These are phyloP conservation scores for Sitodiplosis mosellana DNA, from an alignment of 1,140 invertebrate species.

Conservation along the genomic window DNA sequence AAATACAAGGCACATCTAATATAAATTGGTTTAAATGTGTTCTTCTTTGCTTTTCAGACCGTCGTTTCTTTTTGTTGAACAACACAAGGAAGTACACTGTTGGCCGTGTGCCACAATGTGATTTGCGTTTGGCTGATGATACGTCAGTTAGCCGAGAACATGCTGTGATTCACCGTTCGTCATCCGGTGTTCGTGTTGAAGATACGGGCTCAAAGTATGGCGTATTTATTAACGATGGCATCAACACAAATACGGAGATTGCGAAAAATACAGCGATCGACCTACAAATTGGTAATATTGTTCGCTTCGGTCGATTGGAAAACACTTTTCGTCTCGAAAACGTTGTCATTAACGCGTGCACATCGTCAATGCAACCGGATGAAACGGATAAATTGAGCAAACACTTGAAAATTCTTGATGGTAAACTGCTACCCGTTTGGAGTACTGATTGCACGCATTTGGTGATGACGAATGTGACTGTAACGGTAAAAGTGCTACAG, in stretches of 20 bases:
- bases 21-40: constrained; percentile 3
- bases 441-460: background rate
- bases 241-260: background rate
- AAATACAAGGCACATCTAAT: too few relatives aligned
- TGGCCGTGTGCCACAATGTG: background rate
- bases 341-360: background rate
- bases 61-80: background rate
- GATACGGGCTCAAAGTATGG: background rate
- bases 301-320: background rate
- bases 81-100: background rate
- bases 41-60: constrained; percentile 21
- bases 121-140: background rate
- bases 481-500: background rate
- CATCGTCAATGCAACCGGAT: background rate
- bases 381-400: background rate
- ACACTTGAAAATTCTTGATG: background rate
- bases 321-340: background rate
- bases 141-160: background rate
- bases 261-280: background rate
- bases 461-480: background rate
- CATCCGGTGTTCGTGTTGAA: background rate
- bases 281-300: background rate
- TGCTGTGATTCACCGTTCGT: background rate
- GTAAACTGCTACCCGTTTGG: background rate
- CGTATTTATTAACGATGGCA: background rate